Evolutionary conservation across 2,888 invertebrate genomes (phyloP).

Genomic region (Ichneumoninae sp.): DNA sequence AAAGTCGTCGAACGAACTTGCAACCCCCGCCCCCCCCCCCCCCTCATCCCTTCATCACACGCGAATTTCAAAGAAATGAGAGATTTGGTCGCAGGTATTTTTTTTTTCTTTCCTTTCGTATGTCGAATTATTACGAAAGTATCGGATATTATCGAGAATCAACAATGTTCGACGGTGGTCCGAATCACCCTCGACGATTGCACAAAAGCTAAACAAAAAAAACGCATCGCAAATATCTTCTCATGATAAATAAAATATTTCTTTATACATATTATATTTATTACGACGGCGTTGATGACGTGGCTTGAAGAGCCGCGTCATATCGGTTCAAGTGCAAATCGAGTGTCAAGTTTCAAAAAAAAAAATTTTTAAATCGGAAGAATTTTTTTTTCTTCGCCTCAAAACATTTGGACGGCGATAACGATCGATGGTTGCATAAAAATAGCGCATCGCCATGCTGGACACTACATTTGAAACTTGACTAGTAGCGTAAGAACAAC

Average conservation of each 20-base stretch:
- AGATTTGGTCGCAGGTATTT: slow-evolving; percentile 34
- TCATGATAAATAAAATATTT: slow-evolving; percentile 76
- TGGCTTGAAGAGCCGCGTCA: slow-evolving; percentile 54
- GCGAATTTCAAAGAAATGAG: slow-evolving; percentile 19
- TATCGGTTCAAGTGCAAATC: slow-evolving; percentile 76
- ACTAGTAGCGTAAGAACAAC: slow-evolving; percentile 72
- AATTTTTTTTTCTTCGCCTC: neutral
- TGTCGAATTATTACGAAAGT: slow-evolving; percentile 25
- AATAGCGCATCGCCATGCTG: slow-evolving; percentile 55
- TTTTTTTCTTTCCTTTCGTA: slow-evolving; percentile 37
- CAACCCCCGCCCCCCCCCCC: neutral
- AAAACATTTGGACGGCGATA: neutral
- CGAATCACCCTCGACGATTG: slow-evolving; percentile 43
- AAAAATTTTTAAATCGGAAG: slow-evolving; percentile 11
- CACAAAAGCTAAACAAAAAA: slow-evolving; percentile 45
- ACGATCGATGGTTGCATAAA: slow-evolving; percentile 24
- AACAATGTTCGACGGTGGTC: slow-evolving; percentile 35
- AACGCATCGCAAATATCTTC: slow-evolving; percentile 79
- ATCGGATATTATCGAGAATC: slow-evolving; percentile 22
- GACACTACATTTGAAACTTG: slow-evolving; percentile 77
- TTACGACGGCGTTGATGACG: slow-evolving; percentile 80
- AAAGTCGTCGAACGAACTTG: neutral
- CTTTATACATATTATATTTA: slow-evolving; percentile 79
- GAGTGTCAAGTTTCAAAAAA: slow-evolving; percentile 76
- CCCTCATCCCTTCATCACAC: neutral